Base-by-base conservation (phyloP, 2,888 invertebrate genomes). In the Cataglyphis rosenhaueri region DNA sequence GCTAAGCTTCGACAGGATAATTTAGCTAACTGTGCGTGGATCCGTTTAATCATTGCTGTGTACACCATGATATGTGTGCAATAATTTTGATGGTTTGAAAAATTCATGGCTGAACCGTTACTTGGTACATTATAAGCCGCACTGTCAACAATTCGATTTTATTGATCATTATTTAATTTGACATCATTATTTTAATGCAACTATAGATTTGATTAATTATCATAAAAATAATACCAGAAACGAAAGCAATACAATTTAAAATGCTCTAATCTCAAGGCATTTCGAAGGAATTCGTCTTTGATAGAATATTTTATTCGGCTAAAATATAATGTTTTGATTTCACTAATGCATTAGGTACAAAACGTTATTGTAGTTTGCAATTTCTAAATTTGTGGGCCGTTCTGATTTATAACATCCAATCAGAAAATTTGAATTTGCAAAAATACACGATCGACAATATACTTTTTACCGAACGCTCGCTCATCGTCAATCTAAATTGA, bases 401-500 rank as follows among this genome's bases (percentile, higher is more conserved):
- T 68, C 12, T 70, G 12, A 70, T 70, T 55, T 32, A 52, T 4
- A 70, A 35, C 6, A n/a, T 68, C n/a, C 12, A 48, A 3, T 48
- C 29, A 6, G 29, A 29, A 38, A 38, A 29, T 74, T 44, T 4
- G n/a, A 38, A 61, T 74, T n/a, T 3, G 61, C 44, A 29, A 73
- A 9, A 44, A 18, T 8, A 3, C 25, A 44, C 8, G 48, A 62
- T 3, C 6, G 1, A 18, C 25, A 52, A 75, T 35, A 21, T 62
- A 62, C 35, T 62, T 21, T 68, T 68, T 8, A 55, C 41, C 4
- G 5, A n/a, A 5, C 18, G 55, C 0, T 57, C 62, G 18, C 71
- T 68, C 64, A 71, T 64, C 55, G 21, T 25, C n/a, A 25, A 78
- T 79, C 35, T 73, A 75, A 81, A 84, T 84, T 76, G 81, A 82